Evolutionary conservation across 1,140 invertebrate species (phyloP).

Genomic region (Temnothorax longispinosus): DNA sequence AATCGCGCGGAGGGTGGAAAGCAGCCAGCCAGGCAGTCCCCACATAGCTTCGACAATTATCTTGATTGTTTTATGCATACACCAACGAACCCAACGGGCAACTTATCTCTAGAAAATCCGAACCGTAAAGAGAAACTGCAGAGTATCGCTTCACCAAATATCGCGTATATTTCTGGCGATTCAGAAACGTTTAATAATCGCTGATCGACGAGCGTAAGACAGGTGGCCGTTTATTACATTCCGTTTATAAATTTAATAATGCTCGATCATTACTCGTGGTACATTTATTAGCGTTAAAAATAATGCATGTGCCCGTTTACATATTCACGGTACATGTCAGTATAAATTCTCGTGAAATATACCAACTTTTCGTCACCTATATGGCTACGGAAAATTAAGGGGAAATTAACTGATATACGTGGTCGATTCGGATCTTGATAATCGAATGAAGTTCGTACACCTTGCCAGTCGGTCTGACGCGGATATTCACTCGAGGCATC

Average conservation of each 20-base stretch:
- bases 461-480: conserved; percentile 43
- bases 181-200: neutral
- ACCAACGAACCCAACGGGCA: conserved; percentile 68
- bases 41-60: conserved; percentile 85
- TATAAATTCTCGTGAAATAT: neutral
- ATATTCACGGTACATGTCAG: neutral
- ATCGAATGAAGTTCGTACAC: conserved; percentile 23
- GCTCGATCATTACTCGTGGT: neutral
- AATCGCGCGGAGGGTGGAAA: conserved; percentile 71
- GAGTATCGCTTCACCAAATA: neutral
- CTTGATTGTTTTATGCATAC: conserved; percentile 86
- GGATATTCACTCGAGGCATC: conserved; percentile 31
- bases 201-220: neutral
- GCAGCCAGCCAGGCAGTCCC: conserved; percentile 75
- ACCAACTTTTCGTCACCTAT: conserved; percentile 11
- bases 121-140: conserved; percentile 47
- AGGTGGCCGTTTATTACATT: neutral
- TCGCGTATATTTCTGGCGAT: conserved; percentile 31
- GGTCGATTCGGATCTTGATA: conserved; percentile 34
- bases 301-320: neutral
- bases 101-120: conserved; percentile 51
- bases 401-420: conserved; percentile 46
- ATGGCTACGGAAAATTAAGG: neutral
- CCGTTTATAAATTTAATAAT: neutral
- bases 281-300: neutral